Conservation (phyloP, 2,888 invertebrate genomes). For the Diarsia brunnea region DNA sequence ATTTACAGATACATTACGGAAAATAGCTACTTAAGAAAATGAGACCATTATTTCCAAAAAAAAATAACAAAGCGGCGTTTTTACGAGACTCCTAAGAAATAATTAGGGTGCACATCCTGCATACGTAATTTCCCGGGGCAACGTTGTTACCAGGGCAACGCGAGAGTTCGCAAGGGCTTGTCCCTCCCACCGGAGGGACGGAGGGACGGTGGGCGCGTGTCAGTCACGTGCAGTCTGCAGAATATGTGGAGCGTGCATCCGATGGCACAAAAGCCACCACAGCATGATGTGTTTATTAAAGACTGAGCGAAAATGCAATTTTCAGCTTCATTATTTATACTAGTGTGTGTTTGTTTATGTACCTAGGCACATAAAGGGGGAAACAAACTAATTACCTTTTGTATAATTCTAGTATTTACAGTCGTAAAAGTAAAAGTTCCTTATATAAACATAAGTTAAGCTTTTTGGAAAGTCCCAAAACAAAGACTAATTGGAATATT, state of each 20-base stretch:
- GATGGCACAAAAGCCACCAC: conserved; percentile 67
- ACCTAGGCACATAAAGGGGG: conserved; percentile 6
- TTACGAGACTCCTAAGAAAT: conserved; percentile 44
- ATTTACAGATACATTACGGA: not conserved
- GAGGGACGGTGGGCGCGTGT: conserved; percentile 68
- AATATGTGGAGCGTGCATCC: conserved; percentile 75
- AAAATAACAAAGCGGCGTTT: conserved; percentile 8
- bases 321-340: conserved; percentile 56
- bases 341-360: conserved; percentile 23
- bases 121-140: conserved; percentile 73
- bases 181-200: conserved; percentile 63
- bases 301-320: conserved; percentile 64
- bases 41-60: conserved; percentile 2
- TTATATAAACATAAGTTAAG: conserved; percentile 36
- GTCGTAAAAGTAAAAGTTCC: conserved; percentile 53
- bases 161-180: conserved; percentile 47
- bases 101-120: conserved; percentile 68
- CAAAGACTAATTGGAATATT: conserved; percentile 54
- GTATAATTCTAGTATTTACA: conserved; percentile 16
- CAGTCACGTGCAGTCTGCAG: conserved; percentile 75
- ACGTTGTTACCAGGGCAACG: conserved; percentile 62
- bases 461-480: conserved; percentile 52
- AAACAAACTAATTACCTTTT: conserved; percentile 20
- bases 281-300: conserved; percentile 80
- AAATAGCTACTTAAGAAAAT: not conserved